Base-by-base conservation (phyloP, 2,797 vertebrate genomes). In the Hipposideros larvatus region DNA sequence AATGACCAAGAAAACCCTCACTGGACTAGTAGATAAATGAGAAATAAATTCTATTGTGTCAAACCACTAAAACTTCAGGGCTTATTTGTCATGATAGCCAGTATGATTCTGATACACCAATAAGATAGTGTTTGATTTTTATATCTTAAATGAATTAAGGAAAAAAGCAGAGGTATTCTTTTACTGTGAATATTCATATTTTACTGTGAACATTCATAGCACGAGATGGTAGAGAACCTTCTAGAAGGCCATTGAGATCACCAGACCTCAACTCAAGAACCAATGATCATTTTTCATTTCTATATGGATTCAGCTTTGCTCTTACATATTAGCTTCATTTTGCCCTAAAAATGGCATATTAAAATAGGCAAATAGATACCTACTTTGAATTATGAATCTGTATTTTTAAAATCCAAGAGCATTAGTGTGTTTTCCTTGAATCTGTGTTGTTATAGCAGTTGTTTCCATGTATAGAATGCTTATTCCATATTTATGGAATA, bases 91-190 rank as follows among this genome's bases (percentile, higher is more conserved):
- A 31, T 22, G 8, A 63, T 65, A 73, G n/a, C n/a, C 31, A 71
- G 31, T 16, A 43, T 73, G 80, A 71, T 26, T 26, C 28, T 28
- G 21, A 80, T 71, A 93, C 21, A 46, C 21, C 37, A 78, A 11
- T 73, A 74, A 84, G 87, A 71, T 57, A 19, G 34, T 85, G 2
- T 46, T n/a, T 94, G 13, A 26, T 71, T 94, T 94, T 91, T 93
- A 22, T 48, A 66, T 13, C 4, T 41, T 84, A 63, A 82, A 28
- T 66, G n/a, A 90, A 43, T 70, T 57, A 80, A 74, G 65, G n/a
- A 70, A 73, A 84, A 83, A 73, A 53, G 26, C 9, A 7, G 34
- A 73, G 11, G 11, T 71, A 70, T 51, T 93, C 88, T 91, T 22
- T 82, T 85, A 46, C n/a, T 31, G 22, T 22, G n/a, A 59, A 48